Conservation (phyloP, 2,797 vertebrate genomes). For the Gambusia yucatana region DNA sequence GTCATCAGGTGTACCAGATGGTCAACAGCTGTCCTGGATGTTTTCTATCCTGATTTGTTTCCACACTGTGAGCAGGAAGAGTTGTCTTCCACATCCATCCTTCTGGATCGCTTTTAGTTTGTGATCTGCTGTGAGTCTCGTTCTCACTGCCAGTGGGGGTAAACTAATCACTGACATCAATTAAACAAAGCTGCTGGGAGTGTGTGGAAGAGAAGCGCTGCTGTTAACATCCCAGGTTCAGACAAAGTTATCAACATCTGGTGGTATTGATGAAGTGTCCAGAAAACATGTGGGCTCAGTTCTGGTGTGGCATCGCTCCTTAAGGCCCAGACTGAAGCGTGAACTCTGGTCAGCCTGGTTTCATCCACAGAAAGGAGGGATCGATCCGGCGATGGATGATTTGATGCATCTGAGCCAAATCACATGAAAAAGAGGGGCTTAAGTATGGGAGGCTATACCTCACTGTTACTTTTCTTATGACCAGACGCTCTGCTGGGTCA, state of each 20-base stretch:
- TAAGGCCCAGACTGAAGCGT: conserved; percentile 54
- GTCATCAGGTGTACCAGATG: background rate
- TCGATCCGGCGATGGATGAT: conserved; percentile 73
- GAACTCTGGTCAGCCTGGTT: conserved; percentile 74
- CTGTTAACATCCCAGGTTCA: conserved; percentile 27
- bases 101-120: background rate
- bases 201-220: conserved; percentile 1
- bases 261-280: conserved; percentile 48
- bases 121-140: conserved; percentile 5
- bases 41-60: background rate
- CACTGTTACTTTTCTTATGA: conserved; percentile 78
- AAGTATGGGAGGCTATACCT: conserved; percentile 87
- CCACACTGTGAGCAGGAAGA: background rate
- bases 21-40: background rate
- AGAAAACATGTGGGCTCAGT: conserved; percentile 23
- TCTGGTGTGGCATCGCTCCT: conserved; percentile 23
- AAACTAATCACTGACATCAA: conserved; percentile 11
- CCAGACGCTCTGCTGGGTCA: conserved; percentile 83
- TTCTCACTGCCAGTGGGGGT: background rate
- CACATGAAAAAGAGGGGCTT: conserved; percentile 56
- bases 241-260: conserved; percentile 29
- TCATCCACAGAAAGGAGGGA: conserved; percentile 62
- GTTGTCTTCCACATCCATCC: background rate
- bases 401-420: conserved; percentile 63
- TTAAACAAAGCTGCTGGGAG: conserved; percentile 18